Percentiles rank a stretch among this genome's conserved stretches.
phyloP scores from a whole-genome alignment of 2,888 invertebrate species.

The Ornithoptera priamus region DNA sequence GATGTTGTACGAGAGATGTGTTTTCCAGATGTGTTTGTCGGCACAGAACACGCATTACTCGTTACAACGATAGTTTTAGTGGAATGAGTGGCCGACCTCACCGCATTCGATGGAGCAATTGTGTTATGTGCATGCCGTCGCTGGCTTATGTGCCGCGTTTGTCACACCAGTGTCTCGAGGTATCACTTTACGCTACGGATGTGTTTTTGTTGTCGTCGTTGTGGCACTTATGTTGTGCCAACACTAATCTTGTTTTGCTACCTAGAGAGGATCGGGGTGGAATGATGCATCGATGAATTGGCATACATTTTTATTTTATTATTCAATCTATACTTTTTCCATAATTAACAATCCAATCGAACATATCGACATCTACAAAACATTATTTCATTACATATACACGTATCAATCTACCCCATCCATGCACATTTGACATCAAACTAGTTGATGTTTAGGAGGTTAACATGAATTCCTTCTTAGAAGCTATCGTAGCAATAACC shows the following conservation, averaged over 20 bases:
- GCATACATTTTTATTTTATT: constrained; percentile 9
- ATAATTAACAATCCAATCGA: constrained; percentile 6
- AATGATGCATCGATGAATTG: constrained; percentile 55
- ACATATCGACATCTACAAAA: constrained; percentile 17
- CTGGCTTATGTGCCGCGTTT: constrained; percentile 76
- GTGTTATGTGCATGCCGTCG: constrained; percentile 77
- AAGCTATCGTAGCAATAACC: constrained; percentile 19
- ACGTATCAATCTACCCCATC: constrained; percentile 64
- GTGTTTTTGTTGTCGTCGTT: constrained; percentile 72
- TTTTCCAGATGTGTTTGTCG: constrained; percentile 54
- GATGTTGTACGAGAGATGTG: constrained; percentile 41
- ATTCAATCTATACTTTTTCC: constrained; percentile 7
- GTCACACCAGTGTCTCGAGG: constrained; percentile 69
- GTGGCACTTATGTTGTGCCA: constrained; percentile 62
- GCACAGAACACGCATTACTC: constrained; percentile 72
- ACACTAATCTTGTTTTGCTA: constrained; percentile 67
- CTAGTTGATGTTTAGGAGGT: constrained; percentile 48
- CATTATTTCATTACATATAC: constrained; percentile 32
- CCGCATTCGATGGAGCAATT: constrained; percentile 78
- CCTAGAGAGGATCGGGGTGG: constrained; percentile 61
- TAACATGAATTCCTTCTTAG: constrained; percentile 8
- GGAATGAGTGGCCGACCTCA: constrained; percentile 79
- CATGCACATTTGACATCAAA: constrained; percentile 46
- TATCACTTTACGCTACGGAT: constrained; percentile 67
- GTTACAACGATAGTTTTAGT: constrained; percentile 73